These are phyloP conservation scores for Microplitis mediator DNA, from an alignment of 1,140 invertebrate genomes.

Conservation along the genomic window DNA sequence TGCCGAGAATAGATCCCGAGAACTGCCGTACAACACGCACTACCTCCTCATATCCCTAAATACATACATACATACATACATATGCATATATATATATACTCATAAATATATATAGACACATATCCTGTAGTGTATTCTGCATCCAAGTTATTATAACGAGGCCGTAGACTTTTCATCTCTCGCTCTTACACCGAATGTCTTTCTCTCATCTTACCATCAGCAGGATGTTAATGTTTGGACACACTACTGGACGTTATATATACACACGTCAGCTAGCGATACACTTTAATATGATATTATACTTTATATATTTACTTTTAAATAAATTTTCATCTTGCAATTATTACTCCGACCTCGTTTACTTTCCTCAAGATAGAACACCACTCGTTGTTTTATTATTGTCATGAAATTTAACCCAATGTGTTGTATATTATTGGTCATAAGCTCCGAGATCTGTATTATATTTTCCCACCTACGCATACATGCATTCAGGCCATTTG, in stretches of 20 bases:
- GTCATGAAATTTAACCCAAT: slow-evolving; percentile 3
- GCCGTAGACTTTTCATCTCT: slow-evolving; percentile 25
- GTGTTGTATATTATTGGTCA: slow-evolving; percentile 15
- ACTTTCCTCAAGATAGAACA: slow-evolving; percentile 9
- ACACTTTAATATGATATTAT: too few relatives aligned
- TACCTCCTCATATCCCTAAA: slow-evolving; percentile 25
- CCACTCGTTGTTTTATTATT: slow-evolving; percentile 18
- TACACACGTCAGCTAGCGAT: neutral
- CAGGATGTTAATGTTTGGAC: slow-evolving; percentile 31
- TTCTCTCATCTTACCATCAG: neutral
- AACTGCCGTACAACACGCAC: slow-evolving; percentile 43
- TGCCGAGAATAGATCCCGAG: slow-evolving; percentile 50
- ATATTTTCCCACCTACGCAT: slow-evolving; percentile 8
- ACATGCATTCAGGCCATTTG: slow-evolving; percentile 4
- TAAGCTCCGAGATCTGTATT: neutral
- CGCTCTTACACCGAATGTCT: slow-evolving; percentile 3
- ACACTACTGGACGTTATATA: slow-evolving; percentile 10
- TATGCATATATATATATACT: neutral
- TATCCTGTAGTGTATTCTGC: neutral
- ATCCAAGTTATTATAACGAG: slow-evolving; percentile 32
- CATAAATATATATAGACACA: too few relatives aligned
- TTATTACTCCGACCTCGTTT: slow-evolving; percentile 19
- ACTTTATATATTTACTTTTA: too few relatives aligned
- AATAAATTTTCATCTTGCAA: neutral
- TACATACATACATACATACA: neutral